A percentile compares a stretch with the other conserved stretches of the same genome.
Evolutionary conservation across 2,797 vertebrate species (phyloP).

Genomic region (Sebastes iracundus): DNA sequence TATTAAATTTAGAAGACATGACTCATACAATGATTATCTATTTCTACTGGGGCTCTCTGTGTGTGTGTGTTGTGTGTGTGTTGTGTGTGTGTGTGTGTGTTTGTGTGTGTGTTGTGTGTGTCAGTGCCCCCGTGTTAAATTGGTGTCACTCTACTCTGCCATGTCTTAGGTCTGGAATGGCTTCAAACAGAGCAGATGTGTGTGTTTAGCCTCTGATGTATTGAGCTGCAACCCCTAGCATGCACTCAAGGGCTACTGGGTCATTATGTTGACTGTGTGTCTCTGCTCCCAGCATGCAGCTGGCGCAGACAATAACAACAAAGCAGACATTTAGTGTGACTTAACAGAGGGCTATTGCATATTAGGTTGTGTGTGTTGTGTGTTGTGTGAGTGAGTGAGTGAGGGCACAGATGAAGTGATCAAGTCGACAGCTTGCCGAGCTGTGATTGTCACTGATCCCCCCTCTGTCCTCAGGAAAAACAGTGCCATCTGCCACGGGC

Average conservation of each 20-base stretch:
- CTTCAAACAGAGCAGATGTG: slow-evolving; percentile 53
- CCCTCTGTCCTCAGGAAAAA: slow-evolving; percentile 68
- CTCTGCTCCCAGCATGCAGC: slow-evolving; percentile 67
- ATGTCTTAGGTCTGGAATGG: slow-evolving; percentile 16
- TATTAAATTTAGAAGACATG: slow-evolving; percentile 67
- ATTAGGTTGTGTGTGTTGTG: slow-evolving; percentile 32
- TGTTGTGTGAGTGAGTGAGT: slow-evolving; percentile 28
- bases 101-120: background rate
- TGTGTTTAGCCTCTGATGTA: slow-evolving; percentile 62
- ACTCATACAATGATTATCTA: slow-evolving; percentile 55
- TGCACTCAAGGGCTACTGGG: slow-evolving; percentile 56
- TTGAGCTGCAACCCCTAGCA: slow-evolving; percentile 27
- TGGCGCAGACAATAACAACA: slow-evolving; percentile 69
- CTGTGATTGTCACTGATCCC: slow-evolving; percentile 79
- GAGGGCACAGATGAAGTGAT: slow-evolving; percentile 78
- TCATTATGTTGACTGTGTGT: slow-evolving; percentile 59
- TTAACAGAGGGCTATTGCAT: slow-evolving; percentile 47
- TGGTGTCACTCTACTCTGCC: slow-evolving; percentile 29
- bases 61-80: slow-evolving; percentile 17
- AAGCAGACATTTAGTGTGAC: slow-evolving; percentile 70
- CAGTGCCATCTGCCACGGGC: slow-evolving; percentile 79
- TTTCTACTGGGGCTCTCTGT: slow-evolving; percentile 13
- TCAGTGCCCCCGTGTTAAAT: slow-evolving; percentile 38
- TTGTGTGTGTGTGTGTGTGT: slow-evolving; percentile 3
- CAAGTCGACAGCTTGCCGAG: slow-evolving; percentile 78